Percentiles rank a stretch among this genome's conserved stretches.
phyloP scores from a whole-genome alignment of 2,113 vertebrate species.

The Phylloscopus trochilus region DNA sequence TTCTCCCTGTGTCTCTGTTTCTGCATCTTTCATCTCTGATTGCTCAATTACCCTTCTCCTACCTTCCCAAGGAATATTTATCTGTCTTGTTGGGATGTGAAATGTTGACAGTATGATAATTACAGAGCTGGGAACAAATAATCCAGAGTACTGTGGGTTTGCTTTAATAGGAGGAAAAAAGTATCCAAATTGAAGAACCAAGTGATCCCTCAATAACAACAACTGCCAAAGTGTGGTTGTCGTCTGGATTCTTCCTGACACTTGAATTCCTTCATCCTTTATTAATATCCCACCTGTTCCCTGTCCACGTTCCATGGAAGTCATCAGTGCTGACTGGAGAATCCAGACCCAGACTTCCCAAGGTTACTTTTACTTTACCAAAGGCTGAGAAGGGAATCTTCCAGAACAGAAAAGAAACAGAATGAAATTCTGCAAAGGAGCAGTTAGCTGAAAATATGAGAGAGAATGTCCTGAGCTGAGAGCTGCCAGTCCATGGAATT shows the following conservation, averaged over 20 bases:
- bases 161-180: constrained; percentile 5
- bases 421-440: neutral
- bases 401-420: neutral
- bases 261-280: neutral
- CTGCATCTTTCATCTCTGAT: constrained; percentile 38
- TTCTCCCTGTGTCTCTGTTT: neutral
- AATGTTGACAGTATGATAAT: constrained; percentile 33
- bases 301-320: rapidly evolving
- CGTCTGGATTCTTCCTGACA: neutral
- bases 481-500: neutral
- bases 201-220: neutral
- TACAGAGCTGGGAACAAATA: neutral
- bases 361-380: neutral
- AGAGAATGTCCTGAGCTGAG: neutral
- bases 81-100: constrained; percentile 8
- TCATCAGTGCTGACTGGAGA: rapidly evolving
- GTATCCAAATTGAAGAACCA: neutral
- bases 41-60: constrained; percentile 42
- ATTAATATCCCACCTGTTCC: neutral
- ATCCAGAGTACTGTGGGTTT: neutral
- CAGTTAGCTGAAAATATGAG: neutral
- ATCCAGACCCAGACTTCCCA: neutral
- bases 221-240: neutral
- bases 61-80: constrained; percentile 19
- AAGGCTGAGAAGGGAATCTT: neutral